Conservation (phyloP, 2,797 vertebrate species). For the Megalops cyprinoides region DNA sequence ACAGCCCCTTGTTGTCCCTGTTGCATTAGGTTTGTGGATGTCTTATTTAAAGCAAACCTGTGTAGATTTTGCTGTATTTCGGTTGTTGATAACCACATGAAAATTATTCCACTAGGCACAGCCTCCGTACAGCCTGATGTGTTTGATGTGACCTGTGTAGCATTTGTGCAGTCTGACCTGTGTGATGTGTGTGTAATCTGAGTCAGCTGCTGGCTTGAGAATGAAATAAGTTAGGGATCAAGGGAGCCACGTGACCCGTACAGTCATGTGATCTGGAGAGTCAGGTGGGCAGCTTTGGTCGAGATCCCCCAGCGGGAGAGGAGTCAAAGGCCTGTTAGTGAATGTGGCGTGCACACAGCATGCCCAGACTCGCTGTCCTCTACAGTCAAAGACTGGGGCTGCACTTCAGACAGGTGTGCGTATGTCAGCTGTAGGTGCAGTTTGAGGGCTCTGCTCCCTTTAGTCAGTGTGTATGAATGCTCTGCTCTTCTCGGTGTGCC, state of each 20-base stretch:
- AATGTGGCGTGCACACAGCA: not conserved
- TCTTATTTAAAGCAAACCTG: not conserved
- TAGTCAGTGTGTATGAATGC: not conserved
- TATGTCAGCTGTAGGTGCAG: not conserved
- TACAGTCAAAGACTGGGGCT: not conserved
- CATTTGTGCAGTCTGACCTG: not conserved
- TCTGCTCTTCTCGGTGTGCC: not conserved
- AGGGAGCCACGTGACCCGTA: not conserved
- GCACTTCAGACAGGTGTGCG: not conserved
- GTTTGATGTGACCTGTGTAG: not conserved
- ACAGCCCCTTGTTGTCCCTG: not conserved
- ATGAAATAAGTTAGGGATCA: not conserved
- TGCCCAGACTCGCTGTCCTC: not conserved
- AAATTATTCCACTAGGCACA: not conserved
- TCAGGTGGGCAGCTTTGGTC: not conserved
- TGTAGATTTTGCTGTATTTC: not conserved
- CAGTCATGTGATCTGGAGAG: not conserved
- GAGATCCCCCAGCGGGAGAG: not conserved
- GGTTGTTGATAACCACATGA: not conserved
- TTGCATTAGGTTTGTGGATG: not conserved
- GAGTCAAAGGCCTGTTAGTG: not conserved
- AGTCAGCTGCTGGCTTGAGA: not conserved
- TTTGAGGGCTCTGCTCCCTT: too few species aligned
- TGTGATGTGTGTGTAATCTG: not conserved
- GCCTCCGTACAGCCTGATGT: not conserved